Evolutionary conservation across 2,113 vertebrate genomes (phyloP), one percentile per base, ranked within the genome.

Genomic region (Peromyscus californicus): DNA sequence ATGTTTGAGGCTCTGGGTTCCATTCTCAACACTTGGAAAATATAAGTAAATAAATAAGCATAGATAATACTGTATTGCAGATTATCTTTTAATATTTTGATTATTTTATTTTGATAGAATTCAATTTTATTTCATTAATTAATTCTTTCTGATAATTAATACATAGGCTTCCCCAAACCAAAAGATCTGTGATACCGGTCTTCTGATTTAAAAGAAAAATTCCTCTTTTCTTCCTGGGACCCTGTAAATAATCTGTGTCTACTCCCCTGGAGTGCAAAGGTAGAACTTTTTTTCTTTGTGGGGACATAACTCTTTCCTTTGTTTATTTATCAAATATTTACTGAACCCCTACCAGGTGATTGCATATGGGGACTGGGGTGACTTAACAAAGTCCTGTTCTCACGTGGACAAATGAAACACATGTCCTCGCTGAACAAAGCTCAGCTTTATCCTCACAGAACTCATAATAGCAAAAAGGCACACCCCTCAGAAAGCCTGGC

Each of bases 131-230:
- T 85, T 39, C 3, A 84, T 63, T 84, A n/a, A 84, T 29, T 26
- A 61, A n/a, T 17, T 63, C 1, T 42, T 84, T 84, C 22, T 16
- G 13, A 42, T 86, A 21, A 48, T 78, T 33, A 59, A 6, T 65
- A 70, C n/a, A 76, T 2, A 90, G 29, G 7, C 10, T 86, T 94
- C 11, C 72, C 5, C 11, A 92, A 24, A 5, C n/a, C 2, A 70
- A 82, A 39, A 80, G 8, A 8, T n/a, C 39, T 54, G n/a, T n/a
- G 21, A 4, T 3, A 90, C 15, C 83, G 29, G 57, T 69, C 42
- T 86, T 63, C 63, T 90, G 21, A 87, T 42, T 95, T 90, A 82
- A 63, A 92, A 72, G 29, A 86, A 72, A 67, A 67, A 24, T 39
- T 82, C 22, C 17, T 92, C 12, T 19, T 74, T 63, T 45, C 5